A percentile compares a stretch with the other conserved stretches of the same genome.
Conservation (phyloP, 2,113 vertebrate genomes). For the Tetrao urogallus region DNA sequence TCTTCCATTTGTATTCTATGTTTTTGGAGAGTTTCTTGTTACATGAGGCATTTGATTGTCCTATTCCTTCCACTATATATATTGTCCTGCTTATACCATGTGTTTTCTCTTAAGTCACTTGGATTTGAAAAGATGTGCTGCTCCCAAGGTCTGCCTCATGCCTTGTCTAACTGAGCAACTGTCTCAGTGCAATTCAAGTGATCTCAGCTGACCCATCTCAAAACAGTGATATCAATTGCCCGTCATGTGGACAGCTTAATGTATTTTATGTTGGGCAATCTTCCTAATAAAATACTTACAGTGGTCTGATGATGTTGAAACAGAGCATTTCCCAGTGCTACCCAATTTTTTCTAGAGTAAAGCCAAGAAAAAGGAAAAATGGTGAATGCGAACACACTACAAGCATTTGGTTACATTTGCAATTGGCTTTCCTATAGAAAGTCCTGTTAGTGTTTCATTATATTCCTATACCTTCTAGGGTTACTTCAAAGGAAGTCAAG, state of each 20-base stretch:
- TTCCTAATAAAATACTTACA: neutral
- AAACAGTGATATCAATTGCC: neutral
- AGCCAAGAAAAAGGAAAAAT: neutral
- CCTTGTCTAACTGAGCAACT: neutral
- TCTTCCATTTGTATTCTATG: neutral
- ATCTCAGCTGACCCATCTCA: neutral
- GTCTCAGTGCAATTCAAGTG: neutral
- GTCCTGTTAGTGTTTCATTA: neutral
- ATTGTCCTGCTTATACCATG: neutral
- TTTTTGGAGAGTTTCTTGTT: neutral
- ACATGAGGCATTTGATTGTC: neutral
- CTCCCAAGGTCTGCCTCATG: neutral
- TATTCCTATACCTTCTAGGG: neutral
- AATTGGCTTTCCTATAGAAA: neutral
- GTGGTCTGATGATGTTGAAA: neutral
- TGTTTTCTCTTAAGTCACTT: neutral
- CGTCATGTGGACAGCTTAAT: neutral
- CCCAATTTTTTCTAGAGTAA: neutral
- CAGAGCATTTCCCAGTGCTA: neutral
- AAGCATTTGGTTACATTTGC: neutral
- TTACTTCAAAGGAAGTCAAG: neutral
- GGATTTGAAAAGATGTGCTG: neutral
- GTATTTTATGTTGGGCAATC: neutral
- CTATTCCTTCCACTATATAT: neutral
- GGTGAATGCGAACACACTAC: neutral